Percentiles rank a stretch among this genome's conserved stretches.
Conservation (phyloP, 2,888 invertebrate genomes). For the Euclidia mi region DNA sequence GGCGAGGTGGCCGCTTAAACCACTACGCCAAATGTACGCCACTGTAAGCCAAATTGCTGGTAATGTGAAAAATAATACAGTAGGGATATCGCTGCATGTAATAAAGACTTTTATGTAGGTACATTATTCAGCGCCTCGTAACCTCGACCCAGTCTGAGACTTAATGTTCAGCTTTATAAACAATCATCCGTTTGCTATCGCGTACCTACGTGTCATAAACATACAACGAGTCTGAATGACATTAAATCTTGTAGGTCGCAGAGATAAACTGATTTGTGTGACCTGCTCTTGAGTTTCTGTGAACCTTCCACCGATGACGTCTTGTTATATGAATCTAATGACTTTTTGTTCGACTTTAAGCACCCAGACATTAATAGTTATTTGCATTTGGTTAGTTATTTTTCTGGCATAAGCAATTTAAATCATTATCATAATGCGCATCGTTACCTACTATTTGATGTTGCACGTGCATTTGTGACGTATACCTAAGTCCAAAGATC, state of each 20-base stretch:
- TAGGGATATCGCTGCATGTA: background rate
- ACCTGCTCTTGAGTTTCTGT: conserved; percentile 63
- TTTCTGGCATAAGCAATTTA: background rate
- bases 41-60: no score
- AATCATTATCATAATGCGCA: background rate
- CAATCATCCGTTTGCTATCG: conserved; percentile 55
- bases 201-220: conserved; percentile 58
- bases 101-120: conserved; percentile 9
- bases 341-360: background rate
- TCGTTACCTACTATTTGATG: background rate
- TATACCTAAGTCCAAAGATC: background rate
- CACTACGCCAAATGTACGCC: no score
- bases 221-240: conserved; percentile 63
- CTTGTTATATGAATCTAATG: background rate
- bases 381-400: background rate
- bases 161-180: conserved; percentile 45
- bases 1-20: no score
- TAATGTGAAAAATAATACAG: background rate
- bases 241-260: conserved; percentile 77
- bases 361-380: no score
- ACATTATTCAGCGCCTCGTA: conserved; percentile 18
- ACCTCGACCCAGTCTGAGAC: conserved; percentile 49
- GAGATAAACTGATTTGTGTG: conserved; percentile 70
- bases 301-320: conserved; percentile 27
- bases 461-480: background rate